Base-by-base conservation (phyloP, 2,888 invertebrate genomes). In the Agrilus cyanescens region DNA sequence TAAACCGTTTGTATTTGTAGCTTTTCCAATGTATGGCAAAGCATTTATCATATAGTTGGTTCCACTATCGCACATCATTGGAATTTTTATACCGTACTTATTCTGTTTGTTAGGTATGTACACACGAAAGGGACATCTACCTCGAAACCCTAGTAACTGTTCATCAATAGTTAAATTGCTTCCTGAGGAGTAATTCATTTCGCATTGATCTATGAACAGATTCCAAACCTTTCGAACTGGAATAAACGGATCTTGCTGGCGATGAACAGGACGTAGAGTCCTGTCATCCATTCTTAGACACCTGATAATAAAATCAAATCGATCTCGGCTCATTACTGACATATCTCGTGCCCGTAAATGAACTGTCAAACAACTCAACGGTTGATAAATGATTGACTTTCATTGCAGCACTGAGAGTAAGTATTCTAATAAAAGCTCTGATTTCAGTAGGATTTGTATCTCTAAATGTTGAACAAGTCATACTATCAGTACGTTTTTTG, bases 1-100 rank as follows among this genome's bases (percentile, higher is more conserved):
- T 29, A 51, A 40, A 12, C 54, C 54, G 44, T 50, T 44, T 20
- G 56, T 54, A 25, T 55, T 45, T 13, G 56, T 56, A 18, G 34
- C 43, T 52, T 56, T 58, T 43, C 53, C 56, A 37, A 58, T 41
- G 44, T 59, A 59, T 32, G 56, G 55, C 34, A 43, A 49, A 20
- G 51, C 56, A 46, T 58, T 50, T 32, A 54, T 44, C 56, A 61
- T 54, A 45, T 60, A 59, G 30, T 53, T 48, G 5, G 57, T 52
- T 3, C 48, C 44, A 39, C 43, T 45, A 48, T 59, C 57, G 42
- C 55, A 57, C 40, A 59, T 39, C 54, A 60, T 55, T 41, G 45
- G 46, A 38, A 61, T 49, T 47, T 61, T 61, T 8, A 62, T 46
- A 2, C 58, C 58, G 49, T 59, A 59, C 43, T 58, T 57, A 13